Evolutionary conservation across 2,797 vertebrate species (phyloP).

Genomic region (Mus spretus): DNA sequence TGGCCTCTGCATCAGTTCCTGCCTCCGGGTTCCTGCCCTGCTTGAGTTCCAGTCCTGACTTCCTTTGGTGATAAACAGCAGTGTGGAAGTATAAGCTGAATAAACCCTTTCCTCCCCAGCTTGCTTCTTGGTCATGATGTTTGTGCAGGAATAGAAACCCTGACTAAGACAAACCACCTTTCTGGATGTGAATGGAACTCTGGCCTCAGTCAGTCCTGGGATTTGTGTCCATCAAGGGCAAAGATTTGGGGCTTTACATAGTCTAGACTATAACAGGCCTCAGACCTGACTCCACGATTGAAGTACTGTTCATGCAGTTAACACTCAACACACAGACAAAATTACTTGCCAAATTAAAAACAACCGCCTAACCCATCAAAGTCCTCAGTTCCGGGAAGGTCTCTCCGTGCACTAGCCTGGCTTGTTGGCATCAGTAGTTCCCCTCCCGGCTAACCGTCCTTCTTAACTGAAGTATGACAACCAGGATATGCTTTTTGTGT

Average conservation of each 20-base stretch:
- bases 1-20: too few species aligned
- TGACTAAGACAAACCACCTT: not conserved
- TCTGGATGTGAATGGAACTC: not conserved
- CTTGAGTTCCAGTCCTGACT: too few species aligned
- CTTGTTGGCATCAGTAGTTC: not conserved
- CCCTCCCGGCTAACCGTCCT: not conserved
- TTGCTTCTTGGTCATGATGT: too few species aligned
- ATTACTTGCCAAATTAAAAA: not conserved
- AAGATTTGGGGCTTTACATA: not conserved
- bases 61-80: too few species aligned
- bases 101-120: too few species aligned
- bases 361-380: not conserved
- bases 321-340: not conserved
- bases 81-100: too few species aligned
- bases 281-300: not conserved
- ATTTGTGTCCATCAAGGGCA: not conserved
- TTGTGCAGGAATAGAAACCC: too few species aligned
- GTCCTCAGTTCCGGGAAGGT: not conserved
- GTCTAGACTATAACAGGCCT: not conserved
- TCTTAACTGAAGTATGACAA: not conserved
- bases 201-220: not conserved
- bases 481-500: not conserved
- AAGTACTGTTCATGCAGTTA: not conserved
- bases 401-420: not conserved
- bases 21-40: too few species aligned